These are phyloP conservation scores for Pristionchus entomophagus DNA, from an alignment of 2,888 invertebrate genomes.

Conservation along the genomic window DNA sequence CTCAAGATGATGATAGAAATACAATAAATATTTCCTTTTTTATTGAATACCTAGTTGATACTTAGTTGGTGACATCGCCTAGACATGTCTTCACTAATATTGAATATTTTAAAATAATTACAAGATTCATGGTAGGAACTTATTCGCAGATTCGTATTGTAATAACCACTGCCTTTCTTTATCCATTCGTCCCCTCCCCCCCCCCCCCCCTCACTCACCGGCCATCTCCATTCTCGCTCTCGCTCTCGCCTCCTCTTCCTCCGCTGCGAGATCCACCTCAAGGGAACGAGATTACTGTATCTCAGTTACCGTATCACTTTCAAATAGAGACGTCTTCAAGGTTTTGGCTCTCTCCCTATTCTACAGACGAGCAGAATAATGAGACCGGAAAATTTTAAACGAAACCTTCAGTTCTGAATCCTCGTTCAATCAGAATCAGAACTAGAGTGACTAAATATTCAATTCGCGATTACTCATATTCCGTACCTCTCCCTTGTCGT, in stretches of 20 bases:
- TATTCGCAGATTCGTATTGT: no score
- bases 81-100: no score
- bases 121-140: no score
- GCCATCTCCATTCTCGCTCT: constrained; percentile 38
- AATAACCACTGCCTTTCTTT: background rate
- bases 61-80: no score
- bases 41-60: no score
- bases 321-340: background rate
- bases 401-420: no score
- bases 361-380: background rate
- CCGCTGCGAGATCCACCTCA: constrained; percentile 22
- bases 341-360: background rate
- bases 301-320: background rate
- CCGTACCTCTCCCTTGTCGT: constrained; percentile 62
- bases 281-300: background rate
- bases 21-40: background rate
- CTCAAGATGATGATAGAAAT: background rate
- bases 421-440: no score
- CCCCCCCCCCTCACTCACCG: background rate
- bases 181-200: background rate
- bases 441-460: background rate
- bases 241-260: constrained; percentile 44
- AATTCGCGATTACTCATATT: background rate
- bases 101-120: no score
- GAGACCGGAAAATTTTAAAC: background rate